Conservation (phyloP, 2,797 vertebrate genomes). For the Gila robusta region DNA sequence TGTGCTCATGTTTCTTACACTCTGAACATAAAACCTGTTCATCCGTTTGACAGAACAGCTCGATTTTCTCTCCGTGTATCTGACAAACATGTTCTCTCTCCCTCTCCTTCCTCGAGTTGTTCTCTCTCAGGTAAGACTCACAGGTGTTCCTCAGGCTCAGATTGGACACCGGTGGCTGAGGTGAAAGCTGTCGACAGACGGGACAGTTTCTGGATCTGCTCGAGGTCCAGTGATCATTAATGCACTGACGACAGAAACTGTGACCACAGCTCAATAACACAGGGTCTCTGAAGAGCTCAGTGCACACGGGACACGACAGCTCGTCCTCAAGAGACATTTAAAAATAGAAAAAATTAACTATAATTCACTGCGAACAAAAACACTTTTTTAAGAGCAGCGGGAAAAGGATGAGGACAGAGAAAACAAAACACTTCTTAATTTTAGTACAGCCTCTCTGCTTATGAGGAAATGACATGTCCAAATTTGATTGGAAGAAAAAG, state of each 20-base stretch:
- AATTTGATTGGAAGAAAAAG: neutral
- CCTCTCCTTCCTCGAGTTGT: neutral
- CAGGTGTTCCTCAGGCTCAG: slow-evolving; percentile 55
- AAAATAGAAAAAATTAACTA: neutral
- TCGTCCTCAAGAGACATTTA: slow-evolving; percentile 35
- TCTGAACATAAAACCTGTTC: slow-evolving; percentile 15
- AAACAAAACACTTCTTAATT: neutral
- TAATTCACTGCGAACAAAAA: neutral
- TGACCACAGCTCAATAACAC: slow-evolving; percentile 79
- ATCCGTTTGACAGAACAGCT: slow-evolving; percentile 47
- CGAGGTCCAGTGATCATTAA: slow-evolving; percentile 70
- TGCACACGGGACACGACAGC: slow-evolving; percentile 75
- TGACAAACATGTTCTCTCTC: neutral
- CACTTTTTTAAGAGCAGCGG: too few species aligned
- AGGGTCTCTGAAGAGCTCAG: slow-evolving; percentile 76
- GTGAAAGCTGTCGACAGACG: slow-evolving; percentile 6
- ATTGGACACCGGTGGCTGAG: slow-evolving; percentile 25
- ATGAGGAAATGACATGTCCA: neutral
- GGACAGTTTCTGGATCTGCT: slow-evolving; percentile 48
- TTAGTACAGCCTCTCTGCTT: neutral
- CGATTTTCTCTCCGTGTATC: slow-evolving; percentile 39
- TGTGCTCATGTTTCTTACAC: slow-evolving; percentile 14
- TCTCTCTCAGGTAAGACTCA: slow-evolving; percentile 49
- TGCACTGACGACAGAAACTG: slow-evolving; percentile 78
- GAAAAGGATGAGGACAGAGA: too few species aligned